These are phyloP conservation scores for Trypoxylon attenuatum DNA, from an alignment of 2,888 invertebrate species.

Conservation along the genomic window DNA sequence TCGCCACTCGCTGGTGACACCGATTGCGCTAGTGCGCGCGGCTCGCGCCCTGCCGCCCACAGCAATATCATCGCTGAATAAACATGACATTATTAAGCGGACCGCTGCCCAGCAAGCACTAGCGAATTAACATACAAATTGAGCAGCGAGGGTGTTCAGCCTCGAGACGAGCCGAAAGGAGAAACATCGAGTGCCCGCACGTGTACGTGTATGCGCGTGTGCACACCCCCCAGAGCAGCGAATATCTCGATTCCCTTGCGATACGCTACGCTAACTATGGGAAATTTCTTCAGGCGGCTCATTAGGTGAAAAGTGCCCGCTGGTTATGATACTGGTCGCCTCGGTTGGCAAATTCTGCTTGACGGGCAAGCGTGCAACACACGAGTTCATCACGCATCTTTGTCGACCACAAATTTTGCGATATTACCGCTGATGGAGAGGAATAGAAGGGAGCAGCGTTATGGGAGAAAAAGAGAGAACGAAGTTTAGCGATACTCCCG, in stretches of 20 bases:
- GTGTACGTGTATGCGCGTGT: slow-evolving; percentile 42
- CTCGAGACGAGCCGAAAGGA: slow-evolving; percentile 53
- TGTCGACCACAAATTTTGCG: too few species aligned
- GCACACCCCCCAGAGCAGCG: slow-evolving; percentile 13
- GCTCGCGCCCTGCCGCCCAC: slow-evolving; percentile 61
- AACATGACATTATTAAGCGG: slow-evolving; percentile 75
- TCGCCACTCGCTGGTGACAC: slow-evolving; percentile 37
- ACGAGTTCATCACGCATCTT: too few species aligned
- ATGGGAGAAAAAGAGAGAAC: too few species aligned
- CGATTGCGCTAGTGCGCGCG: slow-evolving; percentile 57
- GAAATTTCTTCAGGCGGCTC: too few species aligned
- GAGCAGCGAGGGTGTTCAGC: slow-evolving; percentile 65
- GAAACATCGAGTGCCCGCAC: slow-evolving; percentile 46
- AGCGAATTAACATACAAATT: slow-evolving; percentile 74
- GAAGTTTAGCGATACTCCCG: too few species aligned
- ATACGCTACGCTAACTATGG: slow-evolving; percentile 16
- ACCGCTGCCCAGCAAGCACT: slow-evolving; percentile 72
- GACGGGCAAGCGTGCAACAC: too few species aligned
- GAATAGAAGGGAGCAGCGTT: too few species aligned
- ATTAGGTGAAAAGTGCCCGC: too few species aligned
- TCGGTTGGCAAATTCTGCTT: too few species aligned
- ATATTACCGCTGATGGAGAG: too few species aligned
- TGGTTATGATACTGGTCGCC: too few species aligned
- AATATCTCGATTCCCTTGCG: slow-evolving; percentile 49
- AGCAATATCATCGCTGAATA: slow-evolving; percentile 74